phyloP scores from a whole-genome alignment of 2,113 vertebrate species.

The Actenoides lindsayi region DNA sequence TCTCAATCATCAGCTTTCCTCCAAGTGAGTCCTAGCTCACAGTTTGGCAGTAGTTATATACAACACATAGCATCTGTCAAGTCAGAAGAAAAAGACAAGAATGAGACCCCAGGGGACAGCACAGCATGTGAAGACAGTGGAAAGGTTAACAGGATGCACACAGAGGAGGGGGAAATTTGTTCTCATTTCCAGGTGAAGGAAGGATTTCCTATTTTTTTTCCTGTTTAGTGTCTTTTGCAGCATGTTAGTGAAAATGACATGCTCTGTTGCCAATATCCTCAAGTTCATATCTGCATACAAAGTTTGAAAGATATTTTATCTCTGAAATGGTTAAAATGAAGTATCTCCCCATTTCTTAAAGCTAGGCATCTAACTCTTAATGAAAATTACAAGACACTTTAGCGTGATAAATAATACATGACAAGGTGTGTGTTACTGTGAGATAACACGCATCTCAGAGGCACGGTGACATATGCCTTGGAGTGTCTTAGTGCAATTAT shows the following conservation, averaged over 20 bases:
- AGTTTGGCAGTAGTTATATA: neutral
- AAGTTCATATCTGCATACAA: neutral
- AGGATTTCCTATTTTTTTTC: neutral
- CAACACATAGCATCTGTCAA: neutral
- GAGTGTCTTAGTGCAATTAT: constrained; percentile 27
- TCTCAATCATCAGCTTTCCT: neutral
- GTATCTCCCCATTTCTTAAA: constrained; percentile 7
- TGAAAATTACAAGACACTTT: constrained; percentile 50
- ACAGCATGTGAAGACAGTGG: neutral
- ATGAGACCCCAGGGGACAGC: neutral
- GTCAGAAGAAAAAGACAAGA: neutral
- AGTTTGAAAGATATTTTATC: neutral
- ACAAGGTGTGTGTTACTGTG: constrained; percentile 38
- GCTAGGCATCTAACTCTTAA: constrained; percentile 22
- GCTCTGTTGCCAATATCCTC: neutral
- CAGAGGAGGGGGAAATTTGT: neutral
- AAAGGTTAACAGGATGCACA: neutral
- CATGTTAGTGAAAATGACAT: fast-evolving
- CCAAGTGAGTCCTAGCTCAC: neutral
- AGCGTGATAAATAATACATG: constrained; percentile 52
- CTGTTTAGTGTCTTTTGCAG: neutral
- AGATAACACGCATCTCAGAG: constrained; percentile 2
- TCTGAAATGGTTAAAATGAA: neutral
- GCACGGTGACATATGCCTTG: neutral
- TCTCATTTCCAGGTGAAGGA: neutral